Conservation (phyloP, 2,797 vertebrate genomes). For the Parambassis ranga region DNA sequence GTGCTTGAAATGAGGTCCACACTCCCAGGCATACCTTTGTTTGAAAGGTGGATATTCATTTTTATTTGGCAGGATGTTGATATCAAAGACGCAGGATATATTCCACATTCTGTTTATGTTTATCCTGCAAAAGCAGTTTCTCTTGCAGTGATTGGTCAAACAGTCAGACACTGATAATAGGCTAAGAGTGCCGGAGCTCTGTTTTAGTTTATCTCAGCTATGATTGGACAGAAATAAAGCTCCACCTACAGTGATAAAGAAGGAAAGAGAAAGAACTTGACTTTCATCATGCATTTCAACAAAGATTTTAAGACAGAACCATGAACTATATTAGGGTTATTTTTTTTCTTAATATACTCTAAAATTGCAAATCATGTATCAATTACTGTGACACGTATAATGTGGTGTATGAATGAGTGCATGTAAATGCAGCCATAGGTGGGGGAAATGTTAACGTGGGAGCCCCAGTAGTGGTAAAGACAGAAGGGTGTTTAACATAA, state of each 20-base stretch:
- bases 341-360: no score
- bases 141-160: conserved; percentile 72
- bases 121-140: conserved; percentile 70
- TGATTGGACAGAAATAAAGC: conserved; percentile 56
- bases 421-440: no score
- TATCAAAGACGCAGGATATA: conserved; percentile 83
- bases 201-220: conserved; percentile 37
- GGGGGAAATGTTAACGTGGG: no score
- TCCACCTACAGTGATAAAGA: conserved; percentile 30
- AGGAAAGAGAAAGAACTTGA: background rate
- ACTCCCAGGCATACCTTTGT: conserved; percentile 85
- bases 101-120: conserved; percentile 79
- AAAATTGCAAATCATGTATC: no score
- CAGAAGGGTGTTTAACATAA: no score
- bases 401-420: no score
- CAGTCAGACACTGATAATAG: conserved; percentile 58
- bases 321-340: no score
- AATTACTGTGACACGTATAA: no score
- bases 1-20: conserved; percentile 91
- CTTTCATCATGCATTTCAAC: conserved; percentile 6
- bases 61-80: conserved; percentile 86
- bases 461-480: no score
- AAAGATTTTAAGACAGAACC: no score
- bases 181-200: conserved; percentile 16
- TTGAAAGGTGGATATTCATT: conserved; percentile 87